Evolutionary conservation across 1,140 invertebrate genomes (phyloP), one percentile per base, ranked within the genome.

Genomic region (Neodiprion fabricii): DNA sequence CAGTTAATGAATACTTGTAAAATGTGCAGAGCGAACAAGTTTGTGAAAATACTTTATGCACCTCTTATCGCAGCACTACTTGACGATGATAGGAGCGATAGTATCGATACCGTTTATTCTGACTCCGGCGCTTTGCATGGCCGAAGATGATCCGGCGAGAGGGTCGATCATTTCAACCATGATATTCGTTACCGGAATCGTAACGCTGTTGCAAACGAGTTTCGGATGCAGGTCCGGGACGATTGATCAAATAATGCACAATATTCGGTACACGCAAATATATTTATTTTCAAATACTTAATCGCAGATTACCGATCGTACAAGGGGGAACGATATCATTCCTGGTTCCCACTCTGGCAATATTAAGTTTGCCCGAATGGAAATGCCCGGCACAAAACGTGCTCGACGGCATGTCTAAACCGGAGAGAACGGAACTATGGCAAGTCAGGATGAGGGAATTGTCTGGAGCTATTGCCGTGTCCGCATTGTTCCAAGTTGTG

Each of bases 61-160:
- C 50, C 10, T 1, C 50, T 21, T 21, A 21, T 21, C 1, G n/a
- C 88, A 97, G 93, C 95, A 97, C 83, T 97, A 96, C 83, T 85
- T 97, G 73, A 96, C 95, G 0, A 96, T 96, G 94, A 95, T 97
- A 53, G 95, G 95, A 0, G 94, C 94, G 0, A 96, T 96, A 48
- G 93, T 97, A 0, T 92, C 95, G 1, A 95, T 96, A 74, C 95
- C 96, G 0, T 95, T 96, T 77, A 93, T 97, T 66, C 84, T 97
- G 61, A 94, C 94, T 14, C 94, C 94, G 1, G 92, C 93, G 0
- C 88, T 97, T 1, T 97, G 96, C 84, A 96, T 98, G 91, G 90
- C 89, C 1, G 92, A 94, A 74, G 91, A 93, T 65, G 94, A 96
- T 85, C 94, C 95, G 0, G 91, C 93, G n/a, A 89, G 92, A 67